Base-by-base conservation (phyloP, 2,888 invertebrate genomes). In the Andrena haemorrhoa region DNA sequence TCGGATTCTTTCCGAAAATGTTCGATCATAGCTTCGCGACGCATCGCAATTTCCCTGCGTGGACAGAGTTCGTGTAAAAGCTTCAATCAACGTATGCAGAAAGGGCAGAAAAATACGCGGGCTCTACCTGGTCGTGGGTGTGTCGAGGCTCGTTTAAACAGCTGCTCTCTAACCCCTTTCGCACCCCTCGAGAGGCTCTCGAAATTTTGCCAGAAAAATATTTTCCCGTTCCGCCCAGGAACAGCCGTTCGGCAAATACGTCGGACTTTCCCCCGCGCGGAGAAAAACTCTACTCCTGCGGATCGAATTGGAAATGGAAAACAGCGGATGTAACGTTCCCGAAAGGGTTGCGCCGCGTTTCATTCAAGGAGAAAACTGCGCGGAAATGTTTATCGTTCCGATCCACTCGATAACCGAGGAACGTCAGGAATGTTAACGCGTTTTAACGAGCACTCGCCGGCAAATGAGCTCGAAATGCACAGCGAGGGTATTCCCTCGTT, bases 101-200 rank as follows among this genome's bases (percentile, higher is more conserved):
- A 47, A 60, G 1, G 26, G 53, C 23, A 1, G 58, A 26, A n/a
- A 74, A 70, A 64, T 51, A 41, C 8, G 49, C 72, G 61, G 58
- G 35, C 41, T 20, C 16, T 83, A 85, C 81, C 76, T 81, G 84
- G 31, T 12, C 68, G 85, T 69, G 79, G 75, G 74, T 79, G 75
- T 66, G 75, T 77, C 75, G 58, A n/a, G 5, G 61, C 58, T n/a
- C 89, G 90, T 91, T 91, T 91, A 90, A 91, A 91, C 91, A 91
- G 91, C 91, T 91, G 91, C 85, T 82, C 79, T 65, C 26, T 82
- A 87, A 90, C 90, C 89, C 89, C 86, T 90, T 91, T 88, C 73
- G 87, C 73, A 82, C 79, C 82, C 81, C 76, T 65, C 49, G 2
- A 53, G 29, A 41, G 47, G 12, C 71, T 64, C 81, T 76, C 74